Evolutionary conservation across 37 sponge, comb jelly and placozoan species (phyloP), one percentile per base, ranked within the genome.

Genomic region (Diacarnus erythraeanus): DNA sequence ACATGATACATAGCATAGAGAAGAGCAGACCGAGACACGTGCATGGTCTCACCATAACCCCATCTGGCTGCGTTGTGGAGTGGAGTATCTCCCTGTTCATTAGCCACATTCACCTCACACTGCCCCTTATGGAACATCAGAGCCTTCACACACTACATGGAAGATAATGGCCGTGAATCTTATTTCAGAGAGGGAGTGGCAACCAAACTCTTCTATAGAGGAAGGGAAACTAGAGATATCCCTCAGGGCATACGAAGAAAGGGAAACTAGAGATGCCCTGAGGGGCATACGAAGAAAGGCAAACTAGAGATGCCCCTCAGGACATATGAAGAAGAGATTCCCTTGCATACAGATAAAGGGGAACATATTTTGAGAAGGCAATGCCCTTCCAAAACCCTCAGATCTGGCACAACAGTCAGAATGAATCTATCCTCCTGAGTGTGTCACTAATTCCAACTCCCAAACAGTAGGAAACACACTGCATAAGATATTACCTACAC

Each of bases 51-150:
- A 90, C 90, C 88, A 77, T 86, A 93, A 31, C 93, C 93, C 97
- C 97, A 96, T 42, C 88, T 68, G 47, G 97, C 91, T 41, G 97
- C 97, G 78, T 78, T 86, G 66, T 96, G 97, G 20, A 96, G 81
- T 27, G 97, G 91, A 22, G 97, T 93, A 72, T 96, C 90, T 59
- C 91, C 94, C 21, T 81, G 67, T 27, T 77, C 75, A 71, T 96
- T 93, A 36, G 67, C 42, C 1, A 74, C 74, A 75, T 90, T 88
- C 31, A 92, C 58, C 0, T 89, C 37, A 42, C 94, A 87, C 31
- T 72, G 71, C 30, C 29, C 37, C 23, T 61, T 87, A 61, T 87
- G 83, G 71, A 94, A 94, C 33, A 94, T 29, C 21, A 94, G 81
- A 25, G 91, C 82, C 74, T 90, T 94, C 42, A 87, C 94, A 85